These are phyloP conservation scores for Atta cephalotes DNA, from an alignment of 1,140 invertebrate genomes.

Conservation along the genomic window DNA sequence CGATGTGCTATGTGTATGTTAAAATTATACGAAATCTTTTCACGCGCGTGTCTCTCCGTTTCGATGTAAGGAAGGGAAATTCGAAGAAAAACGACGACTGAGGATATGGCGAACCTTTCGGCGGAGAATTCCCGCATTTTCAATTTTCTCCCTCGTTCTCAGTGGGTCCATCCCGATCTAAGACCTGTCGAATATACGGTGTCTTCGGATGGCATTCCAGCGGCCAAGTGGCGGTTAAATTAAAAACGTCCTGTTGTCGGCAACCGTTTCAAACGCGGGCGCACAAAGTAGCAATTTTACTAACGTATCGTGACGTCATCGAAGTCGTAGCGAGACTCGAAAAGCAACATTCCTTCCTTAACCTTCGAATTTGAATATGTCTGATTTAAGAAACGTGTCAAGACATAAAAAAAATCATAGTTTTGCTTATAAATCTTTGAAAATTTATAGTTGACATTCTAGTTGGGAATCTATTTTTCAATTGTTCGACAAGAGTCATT, in stretches of 20 bases:
- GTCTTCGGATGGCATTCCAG: slow-evolving; percentile 69
- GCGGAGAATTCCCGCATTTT: slow-evolving; percentile 68
- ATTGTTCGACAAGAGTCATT: not conserved
- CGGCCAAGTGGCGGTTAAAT: slow-evolving; percentile 72
- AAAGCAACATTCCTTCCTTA: not conserved
- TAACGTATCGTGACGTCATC: slow-evolving; percentile 21
- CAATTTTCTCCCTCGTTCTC: not conserved
- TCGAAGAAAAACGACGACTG: not conserved
- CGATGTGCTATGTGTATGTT: slow-evolving; percentile 3
- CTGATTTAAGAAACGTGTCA: not conserved
- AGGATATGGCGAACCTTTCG: slow-evolving; percentile 1
- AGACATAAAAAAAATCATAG: not conserved
- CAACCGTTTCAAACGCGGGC: not conserved
- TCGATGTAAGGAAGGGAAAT: slow-evolving; percentile 16
- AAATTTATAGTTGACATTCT: not conserved
- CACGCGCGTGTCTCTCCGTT: slow-evolving; percentile 3
- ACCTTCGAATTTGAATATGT: slow-evolving; percentile 12
- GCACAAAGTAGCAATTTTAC: slow-evolving; percentile 54
- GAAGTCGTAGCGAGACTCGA: not conserved
- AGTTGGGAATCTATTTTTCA: no score
- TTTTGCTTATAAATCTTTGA: not conserved
- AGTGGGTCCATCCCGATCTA: slow-evolving; percentile 20
- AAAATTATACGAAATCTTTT: slow-evolving; percentile 24
- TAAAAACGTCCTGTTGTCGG: slow-evolving; percentile 65
- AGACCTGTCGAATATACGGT: slow-evolving; percentile 59